A percentile compares a stretch with the other conserved stretches of the same genome.
Evolutionary conservation across 2,113 vertebrate genomes (phyloP).

Genomic region (Odontesthes bonariensis): DNA sequence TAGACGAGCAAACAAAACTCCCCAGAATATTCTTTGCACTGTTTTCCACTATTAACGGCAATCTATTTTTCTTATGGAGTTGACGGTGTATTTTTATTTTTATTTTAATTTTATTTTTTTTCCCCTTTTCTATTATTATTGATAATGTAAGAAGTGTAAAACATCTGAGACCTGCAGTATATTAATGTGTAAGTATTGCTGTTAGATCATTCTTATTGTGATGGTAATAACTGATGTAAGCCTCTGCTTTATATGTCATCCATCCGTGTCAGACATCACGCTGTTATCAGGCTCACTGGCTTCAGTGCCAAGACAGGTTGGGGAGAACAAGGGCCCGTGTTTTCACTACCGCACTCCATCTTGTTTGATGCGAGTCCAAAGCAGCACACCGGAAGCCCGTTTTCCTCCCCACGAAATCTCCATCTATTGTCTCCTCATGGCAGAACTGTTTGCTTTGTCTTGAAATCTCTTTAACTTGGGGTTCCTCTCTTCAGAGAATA

Average conservation of each 20-base stretch:
- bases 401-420: slow-evolving; percentile 42
- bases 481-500: slow-evolving; percentile 58
- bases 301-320: slow-evolving; percentile 45
- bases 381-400: slow-evolving; percentile 42
- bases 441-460: slow-evolving; percentile 65
- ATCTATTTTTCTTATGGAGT: slow-evolving; percentile 85
- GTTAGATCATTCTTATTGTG: slow-evolving; percentile 82
- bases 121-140: slow-evolving; percentile 50
- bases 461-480: slow-evolving; percentile 58
- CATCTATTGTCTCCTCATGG: slow-evolving; percentile 59
- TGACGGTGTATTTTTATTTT: slow-evolving; percentile 73
- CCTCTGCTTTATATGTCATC: slow-evolving; percentile 73
- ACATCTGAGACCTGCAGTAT: slow-evolving; percentile 79
- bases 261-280: slow-evolving; percentile 64
- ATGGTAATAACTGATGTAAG: slow-evolving; percentile 76
- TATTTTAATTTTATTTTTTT: no score
- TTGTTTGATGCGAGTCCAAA: slow-evolving; percentile 47
- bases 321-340: slow-evolving; percentile 37
- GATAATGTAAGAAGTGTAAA: slow-evolving; percentile 79
- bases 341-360: slow-evolving; percentile 42
- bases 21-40: slow-evolving; percentile 85
- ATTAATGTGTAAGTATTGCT: slow-evolving; percentile 81
- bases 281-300: slow-evolving; percentile 51
- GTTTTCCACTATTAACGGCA: slow-evolving; percentile 84
- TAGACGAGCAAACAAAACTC: slow-evolving; percentile 76